Conservation (phyloP, 2,113 vertebrate genomes). For the Romanogobio albipinnatus region DNA sequence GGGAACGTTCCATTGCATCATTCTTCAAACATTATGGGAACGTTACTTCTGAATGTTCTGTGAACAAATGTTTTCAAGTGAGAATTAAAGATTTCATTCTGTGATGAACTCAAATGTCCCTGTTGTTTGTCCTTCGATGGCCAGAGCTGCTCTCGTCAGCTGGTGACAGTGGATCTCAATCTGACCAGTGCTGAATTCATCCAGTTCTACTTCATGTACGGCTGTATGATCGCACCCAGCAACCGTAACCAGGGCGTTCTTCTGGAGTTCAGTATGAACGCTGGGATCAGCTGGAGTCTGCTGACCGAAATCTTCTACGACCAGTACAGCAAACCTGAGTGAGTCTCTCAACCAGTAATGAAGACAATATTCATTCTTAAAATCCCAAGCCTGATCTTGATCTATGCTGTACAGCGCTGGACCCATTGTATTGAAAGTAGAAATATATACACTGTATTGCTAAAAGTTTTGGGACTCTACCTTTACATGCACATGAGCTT, state of each 20-base stretch:
- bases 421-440: too few relatives aligned
- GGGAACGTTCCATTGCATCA: too few relatives aligned
- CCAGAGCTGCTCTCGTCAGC: constrained; percentile 91
- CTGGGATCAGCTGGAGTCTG: constrained; percentile 93
- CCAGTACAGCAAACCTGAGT: constrained; percentile 97
- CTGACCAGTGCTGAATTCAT: constrained; percentile 95
- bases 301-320: constrained; percentile 97
- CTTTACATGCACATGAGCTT: too few relatives aligned
- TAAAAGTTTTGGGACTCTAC: too few relatives aligned
- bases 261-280: constrained; percentile 94
- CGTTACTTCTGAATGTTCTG: too few relatives aligned
- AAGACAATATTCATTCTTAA: neutral
- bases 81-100: too few relatives aligned
- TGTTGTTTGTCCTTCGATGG: neutral
- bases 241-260: constrained; percentile 96
- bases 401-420: neutral
- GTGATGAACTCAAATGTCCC: too few relatives aligned
- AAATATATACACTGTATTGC: too few relatives aligned
- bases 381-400: neutral
- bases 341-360: constrained; percentile 28
- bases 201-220: constrained; percentile 99
- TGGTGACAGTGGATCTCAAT: constrained; percentile 95
- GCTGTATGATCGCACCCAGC: constrained; percentile 92
- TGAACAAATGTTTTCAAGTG: too few relatives aligned
- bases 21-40: too few relatives aligned